phyloP scores from a whole-genome alignment of 1,140 invertebrate species.

The Apis dorsata region DNA sequence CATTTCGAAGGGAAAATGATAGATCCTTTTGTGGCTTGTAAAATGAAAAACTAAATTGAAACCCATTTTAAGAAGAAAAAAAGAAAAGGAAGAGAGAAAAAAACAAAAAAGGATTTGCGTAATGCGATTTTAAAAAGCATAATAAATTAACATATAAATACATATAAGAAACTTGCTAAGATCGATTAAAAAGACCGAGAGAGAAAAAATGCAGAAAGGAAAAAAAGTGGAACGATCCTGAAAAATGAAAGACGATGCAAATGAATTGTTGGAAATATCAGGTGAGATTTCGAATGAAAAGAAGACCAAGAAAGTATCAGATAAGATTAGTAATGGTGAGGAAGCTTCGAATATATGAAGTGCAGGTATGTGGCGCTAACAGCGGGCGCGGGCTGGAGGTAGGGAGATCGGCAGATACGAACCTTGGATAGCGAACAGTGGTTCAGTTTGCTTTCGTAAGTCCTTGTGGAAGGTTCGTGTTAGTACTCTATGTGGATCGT shows the following conservation, averaged over 20 bases:
- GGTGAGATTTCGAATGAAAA: conserved; percentile 47
- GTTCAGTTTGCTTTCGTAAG: conserved; percentile 58
- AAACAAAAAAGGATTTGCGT: neutral
- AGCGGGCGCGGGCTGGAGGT: conserved; percentile 16
- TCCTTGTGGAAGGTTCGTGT: conserved; percentile 12
- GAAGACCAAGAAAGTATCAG: conserved; percentile 38
- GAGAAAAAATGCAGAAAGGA: neutral
- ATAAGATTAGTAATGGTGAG: conserved; percentile 20
- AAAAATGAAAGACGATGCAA: conserved; percentile 54
- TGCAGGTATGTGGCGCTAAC: conserved; percentile 58
- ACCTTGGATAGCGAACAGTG: conserved; percentile 51
- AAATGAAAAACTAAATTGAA: neutral
- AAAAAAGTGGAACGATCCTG: conserved; percentile 11
- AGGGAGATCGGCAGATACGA: conserved; percentile 59
- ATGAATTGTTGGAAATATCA: conserved; percentile 58
- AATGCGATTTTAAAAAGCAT: conserved; percentile 46
- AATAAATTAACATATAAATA: conserved; percentile 55
- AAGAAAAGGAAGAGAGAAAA: no score
- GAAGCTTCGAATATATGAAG: conserved; percentile 24
- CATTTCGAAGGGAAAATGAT: neutral
- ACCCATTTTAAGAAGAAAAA: neutral
- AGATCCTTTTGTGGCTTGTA: neutral
- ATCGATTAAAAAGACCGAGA: conserved; percentile 6
- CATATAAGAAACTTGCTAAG: conserved; percentile 28
- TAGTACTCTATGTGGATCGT: neutral